These are phyloP conservation scores for Xanthia icteritia DNA, from an alignment of 2,888 invertebrate species.

Conservation along the genomic window DNA sequence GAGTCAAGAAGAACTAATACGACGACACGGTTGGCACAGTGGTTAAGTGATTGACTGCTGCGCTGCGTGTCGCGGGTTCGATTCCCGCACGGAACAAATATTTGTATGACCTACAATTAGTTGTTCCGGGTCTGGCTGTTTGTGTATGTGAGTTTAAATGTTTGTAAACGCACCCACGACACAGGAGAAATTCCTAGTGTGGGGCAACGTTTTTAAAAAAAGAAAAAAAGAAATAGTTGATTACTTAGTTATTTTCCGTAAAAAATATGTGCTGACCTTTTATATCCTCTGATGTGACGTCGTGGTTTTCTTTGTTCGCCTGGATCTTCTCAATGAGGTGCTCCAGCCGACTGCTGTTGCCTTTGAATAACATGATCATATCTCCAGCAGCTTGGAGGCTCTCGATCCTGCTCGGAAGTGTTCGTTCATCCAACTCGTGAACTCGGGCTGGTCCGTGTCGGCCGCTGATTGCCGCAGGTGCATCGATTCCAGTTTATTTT, in stretches of 20 bases:
- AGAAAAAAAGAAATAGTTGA: too few relatives aligned
- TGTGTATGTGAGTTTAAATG: too few relatives aligned
- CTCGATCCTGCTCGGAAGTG: conserved; percentile 45
- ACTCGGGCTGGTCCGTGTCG: conserved; percentile 64
- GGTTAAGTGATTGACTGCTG: too few relatives aligned
- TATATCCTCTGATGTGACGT: conserved; percentile 87
- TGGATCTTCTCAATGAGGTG: conserved; percentile 96
- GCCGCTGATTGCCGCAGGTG: conserved; percentile 84
- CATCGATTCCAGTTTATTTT: conserved; percentile 88
- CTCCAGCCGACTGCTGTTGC: conserved; percentile 95
- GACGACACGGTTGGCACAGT: too few relatives aligned
- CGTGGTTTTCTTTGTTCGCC: conserved; percentile 94
- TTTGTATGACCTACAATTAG: too few relatives aligned
- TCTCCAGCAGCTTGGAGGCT: conserved; percentile 68
- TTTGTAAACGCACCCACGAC: too few relatives aligned
- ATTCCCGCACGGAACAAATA: too few relatives aligned
- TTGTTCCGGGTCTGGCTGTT: too few relatives aligned
- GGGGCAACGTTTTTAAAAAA: too few relatives aligned
- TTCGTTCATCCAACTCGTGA: conserved; percentile 63
- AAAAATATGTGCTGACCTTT: conserved; percentile 81
- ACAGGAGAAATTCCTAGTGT: too few relatives aligned
- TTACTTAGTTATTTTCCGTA: background rate
- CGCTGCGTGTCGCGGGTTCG: too few relatives aligned
- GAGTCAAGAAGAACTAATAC: background rate
- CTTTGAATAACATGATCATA: conserved; percentile 95